Conservation (phyloP, 2,888 invertebrate species). For the Mactromeris polynyma region DNA sequence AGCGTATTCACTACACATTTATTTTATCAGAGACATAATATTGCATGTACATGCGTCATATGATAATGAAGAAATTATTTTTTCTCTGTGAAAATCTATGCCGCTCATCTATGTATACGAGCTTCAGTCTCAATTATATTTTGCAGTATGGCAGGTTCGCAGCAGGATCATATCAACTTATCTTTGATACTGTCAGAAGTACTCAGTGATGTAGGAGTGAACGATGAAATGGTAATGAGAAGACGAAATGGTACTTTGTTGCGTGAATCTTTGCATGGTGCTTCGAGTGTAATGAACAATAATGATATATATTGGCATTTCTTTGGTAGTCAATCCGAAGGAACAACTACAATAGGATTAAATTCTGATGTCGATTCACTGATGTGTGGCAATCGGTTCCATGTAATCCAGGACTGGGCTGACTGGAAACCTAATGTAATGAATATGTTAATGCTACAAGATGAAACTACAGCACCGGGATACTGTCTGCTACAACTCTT, state of each 20-base stretch:
- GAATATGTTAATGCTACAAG: conserved; percentile 16
- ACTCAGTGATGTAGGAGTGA: conserved; percentile 8
- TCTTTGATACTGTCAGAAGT: conserved; percentile 4
- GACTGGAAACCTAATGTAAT: neutral
- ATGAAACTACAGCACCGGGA: conserved; percentile 17
- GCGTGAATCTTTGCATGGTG: neutral
- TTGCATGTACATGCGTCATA: too few relatives aligned
- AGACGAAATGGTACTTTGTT: neutral
- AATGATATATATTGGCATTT: neutral
- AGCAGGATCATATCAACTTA: too few relatives aligned
- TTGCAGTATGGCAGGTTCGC: neutral
- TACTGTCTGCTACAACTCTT: conserved; percentile 11
- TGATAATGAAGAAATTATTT: too few relatives aligned
- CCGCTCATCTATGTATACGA: too few relatives aligned
- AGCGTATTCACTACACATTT: too few relatives aligned
- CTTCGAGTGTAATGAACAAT: neutral
- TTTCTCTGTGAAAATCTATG: too few relatives aligned
- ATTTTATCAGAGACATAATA: too few relatives aligned
- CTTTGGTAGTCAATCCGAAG: conserved; percentile 43
- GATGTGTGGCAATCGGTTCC: neutral
- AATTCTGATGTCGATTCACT: conserved; percentile 15
- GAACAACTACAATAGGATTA: too few relatives aligned
- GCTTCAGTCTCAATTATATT: too few relatives aligned
- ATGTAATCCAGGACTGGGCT: conserved; percentile 4
- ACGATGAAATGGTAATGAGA: neutral